phyloP scores from a whole-genome alignment of 2,113 vertebrate species.

The Nothobranchius kuhntae region DNA sequence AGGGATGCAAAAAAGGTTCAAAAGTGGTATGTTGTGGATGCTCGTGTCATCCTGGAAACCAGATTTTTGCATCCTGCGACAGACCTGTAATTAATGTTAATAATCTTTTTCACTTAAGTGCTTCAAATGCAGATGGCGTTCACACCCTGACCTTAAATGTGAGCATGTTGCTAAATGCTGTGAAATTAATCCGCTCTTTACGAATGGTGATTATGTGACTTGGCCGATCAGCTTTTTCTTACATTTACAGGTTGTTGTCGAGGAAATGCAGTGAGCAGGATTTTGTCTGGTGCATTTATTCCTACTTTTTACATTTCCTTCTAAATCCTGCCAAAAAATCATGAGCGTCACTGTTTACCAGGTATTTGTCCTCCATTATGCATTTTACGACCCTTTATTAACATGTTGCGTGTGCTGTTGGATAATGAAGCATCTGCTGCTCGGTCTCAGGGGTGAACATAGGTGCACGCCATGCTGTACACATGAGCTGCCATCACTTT shows the following conservation, averaged over 20 bases:
- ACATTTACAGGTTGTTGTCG: not conserved
- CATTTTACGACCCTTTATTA: constrained; percentile 35
- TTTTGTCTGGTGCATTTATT: too few relatives aligned
- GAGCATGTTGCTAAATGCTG: not conserved
- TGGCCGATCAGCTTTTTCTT: not conserved
- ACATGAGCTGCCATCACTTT: constrained; percentile 58
- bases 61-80: not conserved
- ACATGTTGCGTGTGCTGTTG: constrained; percentile 50
- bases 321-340: constrained; percentile 6
- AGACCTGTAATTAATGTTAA: not conserved
- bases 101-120: not conserved
- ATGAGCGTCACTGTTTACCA: constrained; percentile 14
- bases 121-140: not conserved
- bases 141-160: not conserved
- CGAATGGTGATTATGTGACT: not conserved
- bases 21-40: not conserved
- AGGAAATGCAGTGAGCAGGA: not conserved
- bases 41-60: not conserved
- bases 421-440: constrained; percentile 71
- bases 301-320: not conserved
- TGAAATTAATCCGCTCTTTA: not conserved
- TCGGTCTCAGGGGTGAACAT: constrained; percentile 63
- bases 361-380: constrained; percentile 19
- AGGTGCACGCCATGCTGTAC: constrained; percentile 58
- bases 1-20: not conserved